Percentiles rank a stretch among this genome's conserved stretches.
Conservation (phyloP, 2,113 vertebrate genomes). For the Odontophorus gujanensis region DNA sequence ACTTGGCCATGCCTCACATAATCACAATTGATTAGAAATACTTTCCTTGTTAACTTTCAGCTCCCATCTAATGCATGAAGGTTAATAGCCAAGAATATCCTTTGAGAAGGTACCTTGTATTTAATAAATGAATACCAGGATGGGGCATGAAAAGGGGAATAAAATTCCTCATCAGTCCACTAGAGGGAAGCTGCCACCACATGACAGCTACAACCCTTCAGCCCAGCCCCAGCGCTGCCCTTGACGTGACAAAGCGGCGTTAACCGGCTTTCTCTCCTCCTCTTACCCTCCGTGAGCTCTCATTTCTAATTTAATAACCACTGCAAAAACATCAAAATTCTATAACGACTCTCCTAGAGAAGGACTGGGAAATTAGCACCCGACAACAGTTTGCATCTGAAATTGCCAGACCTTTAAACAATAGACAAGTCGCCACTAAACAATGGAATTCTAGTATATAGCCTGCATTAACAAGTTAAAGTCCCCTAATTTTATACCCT, state of each 20-base stretch:
- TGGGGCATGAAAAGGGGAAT: not conserved
- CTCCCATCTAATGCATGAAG: constrained; percentile 65
- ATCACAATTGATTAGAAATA: constrained; percentile 70
- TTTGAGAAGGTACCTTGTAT: constrained; percentile 14
- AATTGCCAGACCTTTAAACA: constrained; percentile 46
- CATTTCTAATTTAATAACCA: constrained; percentile 30
- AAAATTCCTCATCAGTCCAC: constrained; percentile 67
- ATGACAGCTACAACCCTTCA: not conserved
- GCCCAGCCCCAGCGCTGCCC: not conserved
- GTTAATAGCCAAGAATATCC: constrained; percentile 60
- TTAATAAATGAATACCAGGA: constrained; percentile 5
- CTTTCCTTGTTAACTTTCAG: constrained; percentile 72
- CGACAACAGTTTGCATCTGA: not conserved
- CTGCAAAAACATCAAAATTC: constrained; percentile 31
- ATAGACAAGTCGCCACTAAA: constrained; percentile 38
- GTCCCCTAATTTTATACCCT: constrained; percentile 4
- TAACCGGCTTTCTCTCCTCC: not conserved
- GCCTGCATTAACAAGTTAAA: constrained; percentile 14
- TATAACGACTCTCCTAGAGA: not conserved
- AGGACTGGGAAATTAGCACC: not conserved
- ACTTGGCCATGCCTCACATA: constrained; percentile 54
- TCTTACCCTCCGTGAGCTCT: not conserved
- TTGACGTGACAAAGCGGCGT: not conserved
- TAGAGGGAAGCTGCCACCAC: constrained; percentile 70
- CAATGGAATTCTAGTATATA: constrained; percentile 36